Percentiles rank a stretch among this genome's conserved stretches.
phyloP scores from a whole-genome alignment of 2,113 vertebrate genomes.

The Furnarius figulus region DNA sequence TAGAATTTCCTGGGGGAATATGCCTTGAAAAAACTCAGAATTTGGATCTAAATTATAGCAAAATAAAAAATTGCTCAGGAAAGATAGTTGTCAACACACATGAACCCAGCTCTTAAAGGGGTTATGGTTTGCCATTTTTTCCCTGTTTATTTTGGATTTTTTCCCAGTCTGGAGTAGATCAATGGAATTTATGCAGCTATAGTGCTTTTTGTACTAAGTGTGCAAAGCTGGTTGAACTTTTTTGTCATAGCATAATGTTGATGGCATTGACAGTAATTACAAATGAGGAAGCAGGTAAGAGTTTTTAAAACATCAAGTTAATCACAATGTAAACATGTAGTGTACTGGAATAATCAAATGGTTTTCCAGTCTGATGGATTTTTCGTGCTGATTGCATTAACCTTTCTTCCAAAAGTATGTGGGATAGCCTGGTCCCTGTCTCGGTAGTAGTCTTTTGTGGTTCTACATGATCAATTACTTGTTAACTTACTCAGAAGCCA shows the following conservation, averaged over 20 bases:
- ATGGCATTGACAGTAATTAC: not conserved
- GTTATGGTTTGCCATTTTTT: not conserved
- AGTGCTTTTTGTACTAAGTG: not conserved
- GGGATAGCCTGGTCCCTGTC: not conserved
- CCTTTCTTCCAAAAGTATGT: not conserved
- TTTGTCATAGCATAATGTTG: not conserved
- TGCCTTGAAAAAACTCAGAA: not conserved
- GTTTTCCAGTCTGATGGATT: not conserved
- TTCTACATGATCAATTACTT: not conserved
- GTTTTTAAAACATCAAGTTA: not conserved
- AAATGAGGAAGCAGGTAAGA: not conserved
- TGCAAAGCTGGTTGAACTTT: not conserved
- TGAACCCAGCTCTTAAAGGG: not conserved
- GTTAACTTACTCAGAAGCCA: not conserved
- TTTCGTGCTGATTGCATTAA: not conserved
- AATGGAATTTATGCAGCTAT: not conserved
- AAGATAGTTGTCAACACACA: rapidly evolving
- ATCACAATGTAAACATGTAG: not conserved
- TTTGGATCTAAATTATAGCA: not conserved
- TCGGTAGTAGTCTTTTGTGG: not conserved
- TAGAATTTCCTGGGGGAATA: not conserved
- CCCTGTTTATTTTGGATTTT: not conserved
- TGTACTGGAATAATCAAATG: not conserved
- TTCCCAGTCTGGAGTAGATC: not conserved
- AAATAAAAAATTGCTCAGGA: not conserved